Conservation (phyloP, 2,113 vertebrate species). For the Corydoras sp. region DNA sequence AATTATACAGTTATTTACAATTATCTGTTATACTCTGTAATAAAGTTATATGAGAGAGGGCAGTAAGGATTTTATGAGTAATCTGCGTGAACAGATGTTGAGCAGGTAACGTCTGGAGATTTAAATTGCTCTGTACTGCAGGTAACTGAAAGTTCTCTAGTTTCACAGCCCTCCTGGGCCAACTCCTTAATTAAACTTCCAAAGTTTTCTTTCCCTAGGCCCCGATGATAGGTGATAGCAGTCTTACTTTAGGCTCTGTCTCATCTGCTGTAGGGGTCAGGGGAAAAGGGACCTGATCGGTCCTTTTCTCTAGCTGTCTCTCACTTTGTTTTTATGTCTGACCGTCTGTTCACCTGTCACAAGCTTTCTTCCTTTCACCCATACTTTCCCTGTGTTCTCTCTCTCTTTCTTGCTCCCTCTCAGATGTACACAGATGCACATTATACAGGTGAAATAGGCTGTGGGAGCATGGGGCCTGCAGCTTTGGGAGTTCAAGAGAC, state of each 20-base stretch:
- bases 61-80: conserved; percentile 19
- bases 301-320: conserved; percentile 36
- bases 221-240: conserved; percentile 24
- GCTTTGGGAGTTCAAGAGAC: conserved; percentile 42
- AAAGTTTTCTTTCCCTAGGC: conserved; percentile 37
- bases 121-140: conserved; percentile 37
- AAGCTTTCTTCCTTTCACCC: neutral
- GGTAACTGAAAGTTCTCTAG: conserved; percentile 34
- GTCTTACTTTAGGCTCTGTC: conserved; percentile 44
- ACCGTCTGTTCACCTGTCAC: neutral
- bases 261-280: conserved; percentile 42
- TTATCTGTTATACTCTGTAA: neutral
- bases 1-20: neutral
- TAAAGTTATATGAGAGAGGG: conserved; percentile 26
- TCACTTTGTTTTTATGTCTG: conserved; percentile 11
- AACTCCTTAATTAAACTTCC: conserved; percentile 42
- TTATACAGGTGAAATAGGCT: conserved; percentile 63
- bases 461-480: conserved; percentile 55
- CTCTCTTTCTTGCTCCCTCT: neutral
- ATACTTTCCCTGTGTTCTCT: neutral
- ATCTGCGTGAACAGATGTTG: conserved; percentile 25
- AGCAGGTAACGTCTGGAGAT: conserved; percentile 21
- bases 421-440: neutral
- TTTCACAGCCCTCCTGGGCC: conserved; percentile 36
- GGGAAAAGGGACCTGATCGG: conserved; percentile 42